Evolutionary conservation across 2,113 vertebrate species (phyloP).

Genomic region (Tachysurus fulvidraco): DNA sequence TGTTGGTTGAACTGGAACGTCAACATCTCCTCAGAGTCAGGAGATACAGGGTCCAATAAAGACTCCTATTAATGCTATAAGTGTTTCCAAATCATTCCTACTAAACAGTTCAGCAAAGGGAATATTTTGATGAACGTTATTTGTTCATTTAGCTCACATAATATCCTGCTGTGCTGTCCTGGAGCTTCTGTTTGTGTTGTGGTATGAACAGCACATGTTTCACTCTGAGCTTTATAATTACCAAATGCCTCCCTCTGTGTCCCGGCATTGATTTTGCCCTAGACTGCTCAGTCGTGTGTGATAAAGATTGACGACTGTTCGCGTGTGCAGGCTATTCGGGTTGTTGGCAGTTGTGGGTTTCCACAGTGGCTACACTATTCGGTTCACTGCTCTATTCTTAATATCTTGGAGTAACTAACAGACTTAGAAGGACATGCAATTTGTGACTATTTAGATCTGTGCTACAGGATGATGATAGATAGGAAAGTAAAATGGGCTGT

Average conservation of each 20-base stretch:
- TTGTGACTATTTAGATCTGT: not conserved
- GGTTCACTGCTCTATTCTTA: not conserved
- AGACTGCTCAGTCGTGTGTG: not conserved
- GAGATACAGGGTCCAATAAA: slow-evolving; percentile 25
- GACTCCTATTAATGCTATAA: slow-evolving; percentile 25
- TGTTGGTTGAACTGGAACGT: slow-evolving; percentile 12
- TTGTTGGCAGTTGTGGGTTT: not conserved
- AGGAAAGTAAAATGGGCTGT: not conserved
- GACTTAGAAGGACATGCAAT: not conserved
- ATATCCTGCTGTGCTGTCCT: slow-evolving; percentile 7
- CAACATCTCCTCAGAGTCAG: slow-evolving; percentile 1
- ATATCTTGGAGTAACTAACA: not conserved
- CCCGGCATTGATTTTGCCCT: slow-evolving; percentile 25
- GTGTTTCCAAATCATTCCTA: not conserved
- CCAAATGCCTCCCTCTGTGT: not conserved
- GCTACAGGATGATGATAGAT: not conserved
- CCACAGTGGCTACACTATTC: not conserved
- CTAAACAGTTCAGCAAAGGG: slow-evolving; percentile 2
- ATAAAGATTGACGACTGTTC: slow-evolving; percentile 18
- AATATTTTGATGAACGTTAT: slow-evolving; percentile 17
- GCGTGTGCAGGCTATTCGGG: not conserved
- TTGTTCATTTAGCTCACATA: slow-evolving; percentile 9
- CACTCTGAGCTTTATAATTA: slow-evolving; percentile 30
- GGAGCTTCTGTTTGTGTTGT: slow-evolving; percentile 37
- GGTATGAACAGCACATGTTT: slow-evolving; percentile 24